Conservation (phyloP, 2,888 invertebrate genomes). For the Synergus japonicus region DNA sequence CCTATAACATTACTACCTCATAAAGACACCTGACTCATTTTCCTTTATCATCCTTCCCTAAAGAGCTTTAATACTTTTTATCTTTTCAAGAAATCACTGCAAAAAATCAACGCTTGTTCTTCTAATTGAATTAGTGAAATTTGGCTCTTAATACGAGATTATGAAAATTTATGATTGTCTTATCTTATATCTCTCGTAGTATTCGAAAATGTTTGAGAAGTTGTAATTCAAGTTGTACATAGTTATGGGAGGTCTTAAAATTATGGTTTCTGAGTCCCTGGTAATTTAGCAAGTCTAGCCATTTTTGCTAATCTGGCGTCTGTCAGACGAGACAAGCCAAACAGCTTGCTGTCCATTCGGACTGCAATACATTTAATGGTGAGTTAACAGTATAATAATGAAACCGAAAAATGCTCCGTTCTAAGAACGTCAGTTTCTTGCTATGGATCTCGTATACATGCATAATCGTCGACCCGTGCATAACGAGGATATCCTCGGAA, state of each 20-base stretch:
- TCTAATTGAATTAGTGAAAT: too few relatives aligned
- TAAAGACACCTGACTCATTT: slow-evolving; percentile 15
- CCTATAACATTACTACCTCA: not conserved
- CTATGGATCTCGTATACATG: slow-evolving; percentile 52
- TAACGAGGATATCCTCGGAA: slow-evolving; percentile 65
- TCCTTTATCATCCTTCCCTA: not conserved
- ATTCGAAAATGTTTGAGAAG: too few relatives aligned
- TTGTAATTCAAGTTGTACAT: too few relatives aligned
- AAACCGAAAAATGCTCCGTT: slow-evolving; percentile 47
- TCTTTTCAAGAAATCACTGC: too few relatives aligned
- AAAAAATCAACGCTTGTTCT: too few relatives aligned
- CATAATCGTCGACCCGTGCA: slow-evolving; percentile 59
- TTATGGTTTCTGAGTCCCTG: not conserved
- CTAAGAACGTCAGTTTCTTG: slow-evolving; percentile 58
- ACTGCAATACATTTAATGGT: slow-evolving; percentile 33
- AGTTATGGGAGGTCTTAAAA: not conserved
- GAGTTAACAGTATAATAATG: slow-evolving; percentile 31
- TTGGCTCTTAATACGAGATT: too few relatives aligned
- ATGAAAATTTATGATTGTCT: too few relatives aligned
- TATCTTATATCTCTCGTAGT: too few relatives aligned
- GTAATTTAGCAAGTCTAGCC: not conserved
- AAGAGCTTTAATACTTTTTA: not conserved
- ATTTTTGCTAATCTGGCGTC: slow-evolving; percentile 20
- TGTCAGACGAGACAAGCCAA: slow-evolving; percentile 3
- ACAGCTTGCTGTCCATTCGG: not conserved